Base-by-base conservation (phyloP, 2,888 invertebrate species). In the Agrenia bidenticulata region DNA sequence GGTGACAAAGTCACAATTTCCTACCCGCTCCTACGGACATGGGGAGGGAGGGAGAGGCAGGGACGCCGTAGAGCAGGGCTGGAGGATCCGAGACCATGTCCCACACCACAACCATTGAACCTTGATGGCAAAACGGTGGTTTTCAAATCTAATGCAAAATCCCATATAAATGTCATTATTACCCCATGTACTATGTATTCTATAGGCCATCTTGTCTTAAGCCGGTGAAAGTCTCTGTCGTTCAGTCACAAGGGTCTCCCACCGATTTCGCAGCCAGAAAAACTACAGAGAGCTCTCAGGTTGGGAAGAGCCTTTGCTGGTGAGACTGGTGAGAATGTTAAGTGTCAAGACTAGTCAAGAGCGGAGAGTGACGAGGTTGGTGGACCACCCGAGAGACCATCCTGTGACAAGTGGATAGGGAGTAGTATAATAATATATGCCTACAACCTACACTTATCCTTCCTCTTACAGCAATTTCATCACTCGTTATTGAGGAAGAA, bases 401-500 rank as follows among this genome's bases (percentile, higher is more conserved):
- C 45, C 45, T 15, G 45, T 45, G 45, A 45, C 45, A 45, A 45
- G 45, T 45, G 45, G 45, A 15, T 9, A 32, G 11, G 32, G 32
- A 32, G 32, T 11, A 4, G 32, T 32, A 32, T 32, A 11, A 32
- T 32, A 32, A 32, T 32, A 32, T 32, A 32, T 11, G 11, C 32
- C 4, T 32, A 32, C 24, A 24, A 55, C 26, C 55, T 55, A 21
- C 55, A 55, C 63, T 61, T 54, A 27, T 23, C 62, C 67, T 73
- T 67, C 73, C 70, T 70, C 63, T 63, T 69, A 69, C 73, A 70
- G 70, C 71, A 75, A 75, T 75, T 75, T 72, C 75, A 72, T 73
- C 70, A 68, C 70, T 69, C 70, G 73, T 74, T 74, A 76, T 76
- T 74, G 76, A 73, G 76, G 76, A 76, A 76, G 69, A 73, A 73